Evolutionary conservation across 1,140 invertebrate genomes (phyloP), one percentile per base, ranked within the genome.

Genomic region (Mesaphorura yosii): DNA sequence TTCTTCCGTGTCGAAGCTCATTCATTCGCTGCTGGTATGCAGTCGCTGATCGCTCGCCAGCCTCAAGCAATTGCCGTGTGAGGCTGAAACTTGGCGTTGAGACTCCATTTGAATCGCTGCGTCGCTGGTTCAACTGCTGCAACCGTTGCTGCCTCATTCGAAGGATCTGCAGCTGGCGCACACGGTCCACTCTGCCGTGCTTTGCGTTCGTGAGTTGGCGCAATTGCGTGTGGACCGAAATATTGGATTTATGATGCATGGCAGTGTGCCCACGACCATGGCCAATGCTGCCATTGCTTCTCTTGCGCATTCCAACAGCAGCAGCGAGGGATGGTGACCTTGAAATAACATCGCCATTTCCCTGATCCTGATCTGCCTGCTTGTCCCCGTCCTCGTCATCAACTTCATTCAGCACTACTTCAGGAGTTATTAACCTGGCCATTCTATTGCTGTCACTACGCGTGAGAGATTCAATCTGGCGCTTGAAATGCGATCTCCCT

Each of bases 61-160:
- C 25, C 41, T 53, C 34, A n/a, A 57, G 55, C 12, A 57, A 44
- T 38, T 57, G 48, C 55, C 42, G 29, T 14, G 48, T 57, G 5
- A 57, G 22, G 28, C 42, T 48, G 34, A 57, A 57, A 26, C 42
- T 51, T 2, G 55, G 55, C 1, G 49, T 44, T 14, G 19, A 25
- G 15, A 46, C n/a, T n/a, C n/a, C n/a, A 19, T 10, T 17, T 17
- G 40, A 7, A 19, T 12, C 40, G n/a, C n/a, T n/a, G n/a, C 23
- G 17, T 42, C 17, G 23, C 40, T 17, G 17, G 23, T 12, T 42
- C 40, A n/a, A 17, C 10, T 19, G 19, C 17, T 42, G 10, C 10
- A 42, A 19, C 40, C 23, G 19, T n/a, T n/a, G n/a, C n/a, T n/a
- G n/a, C n/a, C n/a, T n/a, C n/a, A n/a, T n/a, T n/a, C n/a, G n/a